These are phyloP conservation scores for Polydrusus cervinus DNA, from an alignment of 2,888 invertebrate genomes.

Conservation along the genomic window DNA sequence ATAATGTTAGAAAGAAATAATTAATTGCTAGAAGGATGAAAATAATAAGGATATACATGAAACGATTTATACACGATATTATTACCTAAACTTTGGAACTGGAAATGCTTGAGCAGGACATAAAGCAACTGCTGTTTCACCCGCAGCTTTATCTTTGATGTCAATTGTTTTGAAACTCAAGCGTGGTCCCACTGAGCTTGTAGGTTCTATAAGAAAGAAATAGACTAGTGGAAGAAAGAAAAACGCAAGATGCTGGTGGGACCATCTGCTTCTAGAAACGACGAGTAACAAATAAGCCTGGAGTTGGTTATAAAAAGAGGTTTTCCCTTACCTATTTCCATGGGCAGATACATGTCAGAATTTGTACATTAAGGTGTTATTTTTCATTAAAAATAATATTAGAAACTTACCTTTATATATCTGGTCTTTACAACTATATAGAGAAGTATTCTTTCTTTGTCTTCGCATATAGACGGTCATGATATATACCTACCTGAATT, in stretches of 20 bases:
- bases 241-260: neutral
- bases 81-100: slow-evolving; percentile 84
- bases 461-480: too few species aligned
- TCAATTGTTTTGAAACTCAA: slow-evolving; percentile 76
- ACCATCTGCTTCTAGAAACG: slow-evolving; percentile 6
- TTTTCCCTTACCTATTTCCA: slow-evolving; percentile 2
- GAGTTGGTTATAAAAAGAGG: neutral
- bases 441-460: too few species aligned
- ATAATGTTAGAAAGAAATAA: too few species aligned
- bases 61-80: slow-evolving; percentile 58
- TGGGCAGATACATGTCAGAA: too few species aligned
- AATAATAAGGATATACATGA: neutral
- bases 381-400: too few species aligned
- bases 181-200: slow-evolving; percentile 80
- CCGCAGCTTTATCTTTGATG: slow-evolving; percentile 64
- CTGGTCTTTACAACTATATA: too few species aligned
- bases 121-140: slow-evolving; percentile 74
- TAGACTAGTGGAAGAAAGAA: neutral
- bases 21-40: too few species aligned
- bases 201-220: slow-evolving; percentile 74
- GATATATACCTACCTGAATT: slow-evolving; percentile 60
- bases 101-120: slow-evolving; percentile 86
- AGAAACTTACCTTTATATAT: too few species aligned
- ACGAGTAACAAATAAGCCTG: neutral
- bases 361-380: too few species aligned